These are phyloP conservation scores for Lepus timidus DNA, from an alignment of 2,113 vertebrate genomes.

Conservation along the genomic window DNA sequence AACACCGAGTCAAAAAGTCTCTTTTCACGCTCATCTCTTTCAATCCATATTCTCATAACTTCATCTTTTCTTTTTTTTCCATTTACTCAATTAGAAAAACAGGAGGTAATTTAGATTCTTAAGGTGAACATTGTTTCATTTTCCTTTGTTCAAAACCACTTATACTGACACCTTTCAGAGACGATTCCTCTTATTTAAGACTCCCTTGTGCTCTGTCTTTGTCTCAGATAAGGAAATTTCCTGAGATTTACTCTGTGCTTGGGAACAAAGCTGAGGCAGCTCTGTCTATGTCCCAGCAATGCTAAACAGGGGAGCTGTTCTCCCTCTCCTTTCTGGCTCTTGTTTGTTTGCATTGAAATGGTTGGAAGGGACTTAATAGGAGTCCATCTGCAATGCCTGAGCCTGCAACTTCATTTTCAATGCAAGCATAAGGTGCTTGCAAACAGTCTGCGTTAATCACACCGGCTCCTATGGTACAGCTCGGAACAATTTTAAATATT, in stretches of 20 bases:
- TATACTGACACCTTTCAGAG: constrained; percentile 83
- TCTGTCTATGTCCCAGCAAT: constrained; percentile 71
- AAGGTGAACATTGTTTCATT: constrained; percentile 78
- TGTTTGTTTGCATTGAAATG: constrained; percentile 69
- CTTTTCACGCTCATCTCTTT: background rate
- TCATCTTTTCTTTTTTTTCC: constrained; percentile 29
- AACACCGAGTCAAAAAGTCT: constrained; percentile 13
- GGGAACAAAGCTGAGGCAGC: constrained; percentile 80
- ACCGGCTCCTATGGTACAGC: constrained; percentile 26
- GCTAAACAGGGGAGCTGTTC: constrained; percentile 70
- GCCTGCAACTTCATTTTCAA: constrained; percentile 20
- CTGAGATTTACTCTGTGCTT: constrained; percentile 76
- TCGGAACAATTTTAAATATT: constrained; percentile 77
- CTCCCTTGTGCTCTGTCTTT: constrained; percentile 77
- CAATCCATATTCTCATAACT: background rate
- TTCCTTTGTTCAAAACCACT: constrained; percentile 82
- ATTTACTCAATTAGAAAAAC: constrained; percentile 72
- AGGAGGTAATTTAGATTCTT: constrained; percentile 70
- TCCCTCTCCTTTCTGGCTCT: constrained; percentile 52
- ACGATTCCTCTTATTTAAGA: constrained; percentile 77
- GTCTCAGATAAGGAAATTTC: constrained; percentile 78
- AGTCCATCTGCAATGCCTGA: constrained; percentile 63
- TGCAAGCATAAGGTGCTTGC: background rate
- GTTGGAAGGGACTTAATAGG: constrained; percentile 48
- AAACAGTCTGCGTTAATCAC: constrained; percentile 53